Evolutionary conservation across 2,888 invertebrate species (phyloP), one percentile per base, ranked within the genome.

Genomic region (Syrphus vitripennis): DNA sequence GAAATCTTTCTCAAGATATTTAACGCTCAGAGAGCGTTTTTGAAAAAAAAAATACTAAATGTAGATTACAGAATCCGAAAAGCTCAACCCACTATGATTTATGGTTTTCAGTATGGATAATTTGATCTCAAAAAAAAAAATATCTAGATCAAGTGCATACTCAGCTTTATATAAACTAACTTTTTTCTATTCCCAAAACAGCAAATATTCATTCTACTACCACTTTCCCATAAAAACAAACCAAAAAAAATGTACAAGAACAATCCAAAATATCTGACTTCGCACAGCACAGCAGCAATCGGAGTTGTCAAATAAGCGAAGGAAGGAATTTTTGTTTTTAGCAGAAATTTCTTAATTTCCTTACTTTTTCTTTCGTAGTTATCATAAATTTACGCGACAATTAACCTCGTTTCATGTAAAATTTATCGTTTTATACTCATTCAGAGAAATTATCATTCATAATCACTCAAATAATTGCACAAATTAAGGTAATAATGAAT

Each of bases 311-410:
- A 84, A 84, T 29, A 29, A 59, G 19, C 42, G 16, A 80, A 45
- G 72, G 67, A 24, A 69, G 70, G 67, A 76, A 80, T 72, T 69
- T 84, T 84, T 84, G 80, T 80, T 84, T 83, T 84, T 71, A 61
- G 71, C 72, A 63, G 29, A 53, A 69, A 77, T 77, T 77, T 84
- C 75, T 70, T 80, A 45, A 77, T 80, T 84, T 76, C 45, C 31
- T 80, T 71, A 77, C 57, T 76, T 72, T 84, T 84, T 80, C 57
- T 75, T 77, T 84, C 42, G 69, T 72, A 55, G 55, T 72, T 72
- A 72, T 67, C 80, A 80, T 61, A 72, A 61, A 65, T 65, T 65
- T 45, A 45, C 26, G 31, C 19, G 42, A 45, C 29, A 71, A 72
- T 72, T 76, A 31, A 67, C 19, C 37, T 12, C 7, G 26, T 72